Percentiles rank a stretch among this genome's conserved stretches.
Conservation (phyloP, 92 coral and sea anemone genomes). For the Phenganax marumi region DNA sequence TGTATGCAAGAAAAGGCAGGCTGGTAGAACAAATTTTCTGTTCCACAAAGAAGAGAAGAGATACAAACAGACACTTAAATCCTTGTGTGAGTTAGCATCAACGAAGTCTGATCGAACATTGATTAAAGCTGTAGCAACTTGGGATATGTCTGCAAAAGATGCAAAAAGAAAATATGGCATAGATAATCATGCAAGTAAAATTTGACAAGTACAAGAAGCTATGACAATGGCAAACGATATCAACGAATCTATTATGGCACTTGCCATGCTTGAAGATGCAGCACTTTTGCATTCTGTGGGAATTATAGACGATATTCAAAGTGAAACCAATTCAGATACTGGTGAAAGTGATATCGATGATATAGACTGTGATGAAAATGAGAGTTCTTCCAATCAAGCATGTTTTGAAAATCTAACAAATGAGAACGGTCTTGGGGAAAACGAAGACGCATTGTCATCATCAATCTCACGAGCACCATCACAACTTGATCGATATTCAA, state of each 20-base stretch:
- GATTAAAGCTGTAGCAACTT: constrained; percentile 53
- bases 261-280: constrained; percentile 52
- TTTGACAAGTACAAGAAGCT: constrained; percentile 46
- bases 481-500: constrained; percentile 37
- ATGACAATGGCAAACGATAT: constrained; percentile 43
- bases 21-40: no score
- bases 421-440: background rate
- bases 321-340: constrained; percentile 31
- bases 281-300: constrained; percentile 55
- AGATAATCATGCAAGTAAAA: constrained; percentile 25
- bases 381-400: background rate
- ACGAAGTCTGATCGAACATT: constrained; percentile 51
- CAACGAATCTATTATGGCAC: constrained; percentile 33
- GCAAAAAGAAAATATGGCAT: constrained; percentile 13
- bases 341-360: constrained; percentile 35
- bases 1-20: no score
- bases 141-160: constrained; percentile 35
- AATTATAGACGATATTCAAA: constrained; percentile 20
- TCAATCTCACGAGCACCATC: background rate
- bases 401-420: background rate
- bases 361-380: background rate
- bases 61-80: constrained; percentile 49
- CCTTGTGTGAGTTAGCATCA: constrained; percentile 60
- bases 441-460: constrained; percentile 2
- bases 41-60: background rate